Base-by-base conservation (phyloP, 2,888 invertebrate genomes). In the Lochmaea capreae region DNA sequence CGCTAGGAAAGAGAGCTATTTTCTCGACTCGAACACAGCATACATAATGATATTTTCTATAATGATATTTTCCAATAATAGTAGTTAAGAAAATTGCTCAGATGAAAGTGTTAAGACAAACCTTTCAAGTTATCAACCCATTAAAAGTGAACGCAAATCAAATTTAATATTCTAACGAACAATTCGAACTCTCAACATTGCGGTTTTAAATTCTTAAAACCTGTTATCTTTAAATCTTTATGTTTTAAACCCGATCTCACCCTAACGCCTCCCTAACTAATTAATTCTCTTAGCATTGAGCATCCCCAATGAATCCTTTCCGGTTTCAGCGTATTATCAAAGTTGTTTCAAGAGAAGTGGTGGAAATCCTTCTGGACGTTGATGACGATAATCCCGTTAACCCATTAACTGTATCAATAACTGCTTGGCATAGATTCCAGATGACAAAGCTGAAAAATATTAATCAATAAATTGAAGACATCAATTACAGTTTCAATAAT, bases 371-470 rank as follows among this genome's bases (percentile, higher is more conserved):
- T 59, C 16, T 63, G 16, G 43, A 5, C 16, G 18, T 43, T 63
- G 62, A 43, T 42, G 62, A 39, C 11, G 43, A 43, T 63, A 63
- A 63, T 63, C 43, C 26, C 62, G 43, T 63, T 63, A 63, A 18
- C 22, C 26, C 62, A 63, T 63, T 63, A 63, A 11, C 43, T 43
- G 12, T 42, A 43, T 63, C 62, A 63, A 63, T 63, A 63, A 42
- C 18, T 43, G 16, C 18, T 43, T 16, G 16, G 18, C 16, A 42
- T 3, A 63, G 16, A 43, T 63, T 63, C 22, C 43, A 18, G 43
- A 43, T 43, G 18, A 63, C 18, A 43, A 62, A 42, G 5, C 3
- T 4, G 11, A 5, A 3, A 12, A 59, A 59, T 1, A 14, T 33
- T 33, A 3, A 12, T n/a, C 14, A 10, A n/a, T 58, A 26, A 58